These are phyloP conservation scores for Beroe ovata DNA, from an alignment of 37 sponge, comb jelly and placozoan genomes.

Conservation along the genomic window DNA sequence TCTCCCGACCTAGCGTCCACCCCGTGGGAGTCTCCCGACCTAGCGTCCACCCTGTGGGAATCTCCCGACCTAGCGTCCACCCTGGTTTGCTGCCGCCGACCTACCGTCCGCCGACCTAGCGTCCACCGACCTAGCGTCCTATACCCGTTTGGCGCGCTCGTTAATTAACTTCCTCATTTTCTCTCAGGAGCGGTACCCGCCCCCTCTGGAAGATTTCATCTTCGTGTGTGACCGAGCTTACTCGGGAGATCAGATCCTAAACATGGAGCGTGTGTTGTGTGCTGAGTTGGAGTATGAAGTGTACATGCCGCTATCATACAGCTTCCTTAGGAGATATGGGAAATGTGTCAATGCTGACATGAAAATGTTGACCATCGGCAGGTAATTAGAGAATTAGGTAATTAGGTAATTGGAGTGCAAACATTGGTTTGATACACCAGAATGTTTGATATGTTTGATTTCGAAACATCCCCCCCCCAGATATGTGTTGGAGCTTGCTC, in stretches of 20 bases:
- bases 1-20: too few species aligned
- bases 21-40: too few species aligned
- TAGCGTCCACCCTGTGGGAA: too few species aligned
- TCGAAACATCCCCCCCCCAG: conserved; percentile 69
- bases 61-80: too few species aligned
- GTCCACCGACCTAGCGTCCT: too few species aligned
- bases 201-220: conserved; percentile 94
- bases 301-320: conserved; percentile 89
- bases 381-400: too few species aligned
- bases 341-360: conserved; percentile 68
- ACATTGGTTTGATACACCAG: too few species aligned
- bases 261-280: conserved; percentile 84
- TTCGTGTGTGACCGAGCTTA: conserved; percentile 98
- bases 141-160: neutral
- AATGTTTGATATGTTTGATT: too few species aligned
- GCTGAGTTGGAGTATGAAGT: conserved; percentile 83
- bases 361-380: conserved; percentile 48
- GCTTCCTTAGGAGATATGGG: conserved; percentile 88
- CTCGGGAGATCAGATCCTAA: conserved; percentile 76
- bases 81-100: too few species aligned
- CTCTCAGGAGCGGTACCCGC: conserved; percentile 88
- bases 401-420: too few species aligned
- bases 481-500: conserved; percentile 87
- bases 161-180: neutral
- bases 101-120: too few species aligned